Evolutionary conservation across 2,888 invertebrate species (phyloP), one percentile per base, ranked within the genome.

Genomic region (Macrophya annulata): DNA sequence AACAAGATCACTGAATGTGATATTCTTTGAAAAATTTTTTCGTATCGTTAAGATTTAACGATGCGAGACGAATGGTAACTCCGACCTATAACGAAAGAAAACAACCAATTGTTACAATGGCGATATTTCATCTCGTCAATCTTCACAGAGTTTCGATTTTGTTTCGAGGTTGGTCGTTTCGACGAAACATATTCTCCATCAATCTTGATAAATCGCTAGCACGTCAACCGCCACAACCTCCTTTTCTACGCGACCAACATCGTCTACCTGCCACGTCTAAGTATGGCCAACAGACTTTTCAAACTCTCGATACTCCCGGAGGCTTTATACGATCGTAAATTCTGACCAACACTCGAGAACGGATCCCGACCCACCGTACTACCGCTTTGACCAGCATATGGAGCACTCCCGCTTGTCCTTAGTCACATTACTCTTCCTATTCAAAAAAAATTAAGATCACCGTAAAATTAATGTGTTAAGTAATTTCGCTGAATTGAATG

Each of bases 131-230:
- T 62, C 62, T 43, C 40, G 59, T 59, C 81, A 37, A 21, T 81
- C 37, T 81, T 40, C 15, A 62, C 15, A 10, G 1, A 9, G 21
- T 1, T 6, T 81, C 43, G 81, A 81, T 81, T 62, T 43, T 81
- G n/a, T 21, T 81, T 62, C 40, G 43, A 62, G 43, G 10, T 40
- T 43, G 40, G 62, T 43, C 81, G 59, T 62, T 40, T 25, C 81
- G 37, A 21, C 12, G 59, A 43, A 40, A 59, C 62, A 62, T 62
- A 81, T 81, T 62, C 81, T 21, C 40, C 59, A 81, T 81, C 81
- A 59, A 81, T 81, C 81, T 81, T 81, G 81, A 81, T 81, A 81
- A 81, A 59, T 81, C 37, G 81, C 31, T 62, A 12, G 43, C 81
- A 10, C 62, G 81, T 81, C 81, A 45, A 12, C 21, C 40, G 21